Evolutionary conservation across 2,797 vertebrate genomes (phyloP), one percentile per base, ranked within the genome.

Genomic region (Paramormyrops hopkinsi): DNA sequence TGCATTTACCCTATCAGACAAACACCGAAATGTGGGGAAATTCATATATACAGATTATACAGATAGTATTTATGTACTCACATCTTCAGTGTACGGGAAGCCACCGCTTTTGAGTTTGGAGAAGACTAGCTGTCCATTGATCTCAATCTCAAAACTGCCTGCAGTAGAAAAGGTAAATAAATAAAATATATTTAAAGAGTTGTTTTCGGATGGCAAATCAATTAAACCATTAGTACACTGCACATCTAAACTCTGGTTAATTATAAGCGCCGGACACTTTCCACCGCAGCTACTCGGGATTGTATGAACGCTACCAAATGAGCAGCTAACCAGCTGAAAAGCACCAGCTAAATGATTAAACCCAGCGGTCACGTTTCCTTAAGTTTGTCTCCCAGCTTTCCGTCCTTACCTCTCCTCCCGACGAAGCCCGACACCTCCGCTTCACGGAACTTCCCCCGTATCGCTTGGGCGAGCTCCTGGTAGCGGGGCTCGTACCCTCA

Each of bases 401-500:
- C 4, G 19, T 84, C 6, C 50, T 89, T 91, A 97, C 98, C 93
- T 89, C 89, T 92, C 89, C 96, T 96, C 50, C 98, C 98, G 51
- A 97, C 95, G 44, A 96, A 93, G 88, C 98, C 97, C 1, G 97
- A 95, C 14, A 99, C 96, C 19, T 95, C 95, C 93, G 97, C 97
- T 53, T 97, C 97, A 0, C 96, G 95, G 92, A 97, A 99, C 95
- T 98, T 96, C 6, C 88, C 95, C 92, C 90, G 92, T 48, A 99
- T 96, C 0, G 92, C 93, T 0, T 2, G 92, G 6, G 95, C 95
- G 93, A 99, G 96, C 89, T 99, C 97, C 95, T 92, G 95, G 95
- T 97, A 99, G 82, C 97, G 97, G 94, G 97, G 93, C 89, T 94
- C 97, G 89, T 98, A 99, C 22, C 98, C 97, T 92, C 98, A 99